Conservation (phyloP, 2,888 invertebrate species). For the Physocephala rufipes region DNA sequence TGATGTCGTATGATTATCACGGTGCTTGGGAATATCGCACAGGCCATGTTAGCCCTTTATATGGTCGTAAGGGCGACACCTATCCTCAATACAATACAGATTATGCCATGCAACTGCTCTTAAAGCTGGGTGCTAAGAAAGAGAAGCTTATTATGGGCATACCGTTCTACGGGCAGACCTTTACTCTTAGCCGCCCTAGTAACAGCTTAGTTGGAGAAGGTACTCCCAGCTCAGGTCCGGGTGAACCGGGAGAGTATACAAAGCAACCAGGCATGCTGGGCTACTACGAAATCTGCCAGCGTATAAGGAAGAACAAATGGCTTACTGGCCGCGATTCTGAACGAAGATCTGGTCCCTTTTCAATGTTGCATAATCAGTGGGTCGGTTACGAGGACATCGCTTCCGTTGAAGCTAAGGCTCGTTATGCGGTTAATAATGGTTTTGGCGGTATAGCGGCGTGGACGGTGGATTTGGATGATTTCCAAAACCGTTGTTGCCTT, state of each 20-base stretch:
- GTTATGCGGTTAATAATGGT: constrained; percentile 77
- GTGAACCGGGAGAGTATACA: constrained; percentile 82
- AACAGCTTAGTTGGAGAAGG: constrained; percentile 69
- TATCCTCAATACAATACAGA: constrained; percentile 83
- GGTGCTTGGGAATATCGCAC: constrained; percentile 87
- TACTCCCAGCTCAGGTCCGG: constrained; percentile 76
- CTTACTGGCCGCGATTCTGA: constrained; percentile 71
- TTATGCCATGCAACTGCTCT: constrained; percentile 80
- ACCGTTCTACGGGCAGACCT: constrained; percentile 90
- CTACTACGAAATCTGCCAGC: constrained; percentile 85
- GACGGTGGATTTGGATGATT: constrained; percentile 90
- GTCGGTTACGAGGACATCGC: constrained; percentile 86
- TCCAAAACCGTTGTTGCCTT: constrained; percentile 82
- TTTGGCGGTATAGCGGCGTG: constrained; percentile 86
- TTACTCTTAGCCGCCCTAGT: constrained; percentile 68
- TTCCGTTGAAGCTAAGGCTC: constrained; percentile 79
- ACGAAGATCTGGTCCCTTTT: constrained; percentile 74
- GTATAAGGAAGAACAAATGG: constrained; percentile 76
- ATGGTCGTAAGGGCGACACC: constrained; percentile 72
- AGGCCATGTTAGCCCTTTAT: constrained; percentile 83
- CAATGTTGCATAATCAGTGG: constrained; percentile 85
- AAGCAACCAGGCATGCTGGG: constrained; percentile 88
- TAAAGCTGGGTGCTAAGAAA: constrained; percentile 77
- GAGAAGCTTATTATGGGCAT: constrained; percentile 82
- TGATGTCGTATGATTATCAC: constrained; percentile 90